Conservation (phyloP, 2,888 invertebrate genomes). For the Rhopalosiphum nymphaeae region DNA sequence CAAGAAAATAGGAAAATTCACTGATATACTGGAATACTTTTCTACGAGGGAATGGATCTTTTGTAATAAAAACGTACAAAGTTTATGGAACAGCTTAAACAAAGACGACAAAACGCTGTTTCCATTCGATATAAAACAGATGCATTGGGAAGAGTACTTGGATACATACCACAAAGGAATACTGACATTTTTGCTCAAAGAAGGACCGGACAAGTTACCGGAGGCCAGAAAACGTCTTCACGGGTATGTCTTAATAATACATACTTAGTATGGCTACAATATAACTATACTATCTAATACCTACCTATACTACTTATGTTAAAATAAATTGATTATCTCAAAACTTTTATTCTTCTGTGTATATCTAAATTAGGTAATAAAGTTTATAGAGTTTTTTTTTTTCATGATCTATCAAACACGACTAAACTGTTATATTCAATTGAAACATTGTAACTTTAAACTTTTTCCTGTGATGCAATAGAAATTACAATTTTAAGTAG, state of each 20-base stretch:
- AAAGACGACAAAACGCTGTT: constrained; percentile 76
- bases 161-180: constrained; percentile 80
- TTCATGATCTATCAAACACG: not conserved
- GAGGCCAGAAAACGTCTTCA: constrained; percentile 73
- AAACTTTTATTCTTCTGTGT: not conserved
- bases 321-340: not conserved
- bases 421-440: not conserved
- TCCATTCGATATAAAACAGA: constrained; percentile 79
- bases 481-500: not conserved
- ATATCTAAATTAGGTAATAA: not conserved
- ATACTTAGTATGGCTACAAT: not conserved
- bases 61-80: constrained; percentile 75
- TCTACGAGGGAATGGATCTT: constrained; percentile 84
- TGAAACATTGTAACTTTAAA: not conserved
- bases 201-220: constrained; percentile 81
- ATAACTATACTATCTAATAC: not conserved
- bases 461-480: not conserved
- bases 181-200: constrained; percentile 83
- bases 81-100: constrained; percentile 75
- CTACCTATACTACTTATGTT: not conserved
- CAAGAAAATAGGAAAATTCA: constrained; percentile 80
- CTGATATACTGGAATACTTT: constrained; percentile 83
- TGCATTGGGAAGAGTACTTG: constrained; percentile 84
- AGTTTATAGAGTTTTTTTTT: not conserved
- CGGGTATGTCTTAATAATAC: not conserved